phyloP scores from a whole-genome alignment of 2,113 vertebrate species.

The Misgurnus anguillicaudatus region DNA sequence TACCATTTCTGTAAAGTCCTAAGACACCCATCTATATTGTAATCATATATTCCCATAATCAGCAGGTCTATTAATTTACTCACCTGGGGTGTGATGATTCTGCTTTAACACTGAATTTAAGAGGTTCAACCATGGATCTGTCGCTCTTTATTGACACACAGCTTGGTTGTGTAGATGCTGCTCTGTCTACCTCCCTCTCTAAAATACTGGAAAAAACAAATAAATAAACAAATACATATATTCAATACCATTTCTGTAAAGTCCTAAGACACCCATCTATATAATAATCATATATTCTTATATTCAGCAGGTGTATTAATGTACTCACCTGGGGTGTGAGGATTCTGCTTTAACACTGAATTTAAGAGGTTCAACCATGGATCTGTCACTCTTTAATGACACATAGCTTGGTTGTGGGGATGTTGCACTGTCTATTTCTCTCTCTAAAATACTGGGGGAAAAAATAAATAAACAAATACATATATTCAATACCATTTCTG shows the following conservation, averaged over 20 bases:
- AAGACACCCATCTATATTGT: too few species aligned
- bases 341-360: constrained; percentile 11
- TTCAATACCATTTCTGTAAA: too few species aligned
- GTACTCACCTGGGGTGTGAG: neutral
- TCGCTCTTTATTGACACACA: constrained; percentile 15
- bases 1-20: too few species aligned
- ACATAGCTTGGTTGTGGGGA: neutral
- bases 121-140: constrained; percentile 23
- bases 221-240: too few species aligned
- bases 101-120: constrained; percentile 16
- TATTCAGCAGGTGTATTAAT: too few species aligned
- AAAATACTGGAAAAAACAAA: too few species aligned
- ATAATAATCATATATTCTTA: too few species aligned
- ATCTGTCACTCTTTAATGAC: constrained; percentile 27
- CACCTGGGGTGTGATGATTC: neutral
- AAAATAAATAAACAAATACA: too few species aligned
- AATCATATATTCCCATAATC: too few species aligned
- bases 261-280: too few species aligned
- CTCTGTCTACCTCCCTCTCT: neutral
- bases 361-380: constrained; percentile 20
- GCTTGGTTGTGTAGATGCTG: neutral
- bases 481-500: too few species aligned
- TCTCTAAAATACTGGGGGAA: too few species aligned
- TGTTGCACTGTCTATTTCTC: neutral
- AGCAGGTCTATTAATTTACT: neutral